Evolutionary conservation across 2,113 vertebrate genomes (phyloP).

Genomic region (Strix uralensis): DNA sequence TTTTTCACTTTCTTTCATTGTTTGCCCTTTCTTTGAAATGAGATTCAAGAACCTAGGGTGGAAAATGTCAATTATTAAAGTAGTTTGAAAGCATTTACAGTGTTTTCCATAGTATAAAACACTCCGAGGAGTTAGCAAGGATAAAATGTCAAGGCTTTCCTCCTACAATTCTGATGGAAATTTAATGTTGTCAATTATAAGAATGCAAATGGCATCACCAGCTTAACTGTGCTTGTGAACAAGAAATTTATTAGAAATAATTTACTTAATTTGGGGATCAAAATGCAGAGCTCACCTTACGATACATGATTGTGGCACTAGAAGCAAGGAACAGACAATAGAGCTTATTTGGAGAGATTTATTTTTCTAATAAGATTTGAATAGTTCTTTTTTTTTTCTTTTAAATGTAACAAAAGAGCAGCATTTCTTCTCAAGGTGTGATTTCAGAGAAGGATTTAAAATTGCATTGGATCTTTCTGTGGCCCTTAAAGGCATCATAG

Average conservation of each 20-base stretch:
- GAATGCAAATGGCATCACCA: background rate
- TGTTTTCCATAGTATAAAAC: background rate
- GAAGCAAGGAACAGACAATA: background rate
- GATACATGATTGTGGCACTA: background rate
- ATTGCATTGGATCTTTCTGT: background rate
- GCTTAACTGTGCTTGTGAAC: background rate
- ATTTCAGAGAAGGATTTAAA: slow-evolving; percentile 9
- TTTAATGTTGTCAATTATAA: background rate
- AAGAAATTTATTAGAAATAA: slow-evolving; percentile 11
- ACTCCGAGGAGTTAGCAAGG: background rate
- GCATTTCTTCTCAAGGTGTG: slow-evolving; percentile 1
- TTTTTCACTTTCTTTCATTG: background rate
- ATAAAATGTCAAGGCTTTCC: background rate
- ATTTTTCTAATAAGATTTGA: slow-evolving; percentile 29
- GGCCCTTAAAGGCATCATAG: background rate
- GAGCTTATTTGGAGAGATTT: slow-evolving; percentile 14
- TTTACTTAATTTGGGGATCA: background rate
- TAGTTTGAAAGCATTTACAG: background rate
- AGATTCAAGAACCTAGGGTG: background rate
- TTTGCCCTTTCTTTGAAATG: background rate
- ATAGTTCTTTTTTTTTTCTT: background rate
- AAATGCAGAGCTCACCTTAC: background rate
- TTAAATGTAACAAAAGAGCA: background rate
- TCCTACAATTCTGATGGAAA: background rate
- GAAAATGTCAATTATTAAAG: background rate